Percentiles rank a stretch among this genome's conserved stretches.
Evolutionary conservation across 2,888 invertebrate genomes (phyloP).

Genomic region (Lochmaea crataegi): DNA sequence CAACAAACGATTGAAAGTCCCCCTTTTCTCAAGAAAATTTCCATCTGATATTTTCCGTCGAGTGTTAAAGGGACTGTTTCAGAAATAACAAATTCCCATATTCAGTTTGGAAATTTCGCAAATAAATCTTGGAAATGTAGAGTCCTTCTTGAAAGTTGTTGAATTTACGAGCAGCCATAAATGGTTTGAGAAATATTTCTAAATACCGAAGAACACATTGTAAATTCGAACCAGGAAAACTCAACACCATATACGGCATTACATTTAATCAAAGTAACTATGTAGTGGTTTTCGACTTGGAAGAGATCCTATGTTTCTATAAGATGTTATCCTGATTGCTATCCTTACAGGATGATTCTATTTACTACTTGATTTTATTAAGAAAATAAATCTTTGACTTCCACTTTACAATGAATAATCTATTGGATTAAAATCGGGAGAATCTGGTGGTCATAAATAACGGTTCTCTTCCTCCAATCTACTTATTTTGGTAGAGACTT

Average conservation of each 20-base stretch:
- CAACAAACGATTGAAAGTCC: too few species aligned
- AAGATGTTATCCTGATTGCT: constrained; percentile 36
- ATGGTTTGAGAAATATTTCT: constrained; percentile 50
- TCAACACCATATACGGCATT: constrained; percentile 55
- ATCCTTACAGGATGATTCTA: constrained; percentile 27
- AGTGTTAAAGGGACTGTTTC: not conserved
- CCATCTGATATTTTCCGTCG: too few species aligned
- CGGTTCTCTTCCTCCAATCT: too few species aligned
- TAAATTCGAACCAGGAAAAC: constrained; percentile 52
- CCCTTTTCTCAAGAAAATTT: too few species aligned
- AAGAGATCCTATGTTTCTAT: constrained; percentile 46
- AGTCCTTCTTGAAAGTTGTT: constrained; percentile 44
- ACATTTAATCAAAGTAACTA: constrained; percentile 64
- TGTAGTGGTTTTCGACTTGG: constrained; percentile 57
- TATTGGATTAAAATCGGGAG: too few species aligned
- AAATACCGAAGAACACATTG: constrained; percentile 52
- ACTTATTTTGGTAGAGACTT: too few species aligned
- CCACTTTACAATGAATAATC: too few species aligned
- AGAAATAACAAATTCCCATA: constrained; percentile 38
- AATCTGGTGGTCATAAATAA: too few species aligned
- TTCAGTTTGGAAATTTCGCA: constrained; percentile 45
- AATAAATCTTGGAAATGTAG: constrained; percentile 46
- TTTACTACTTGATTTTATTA: not conserved
- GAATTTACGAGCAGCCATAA: constrained; percentile 47
- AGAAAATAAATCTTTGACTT: too few species aligned